Evolutionary conservation across 1,140 invertebrate genomes (phyloP), one percentile per base, ranked within the genome.

Genomic region (Drosophila melanica): DNA sequence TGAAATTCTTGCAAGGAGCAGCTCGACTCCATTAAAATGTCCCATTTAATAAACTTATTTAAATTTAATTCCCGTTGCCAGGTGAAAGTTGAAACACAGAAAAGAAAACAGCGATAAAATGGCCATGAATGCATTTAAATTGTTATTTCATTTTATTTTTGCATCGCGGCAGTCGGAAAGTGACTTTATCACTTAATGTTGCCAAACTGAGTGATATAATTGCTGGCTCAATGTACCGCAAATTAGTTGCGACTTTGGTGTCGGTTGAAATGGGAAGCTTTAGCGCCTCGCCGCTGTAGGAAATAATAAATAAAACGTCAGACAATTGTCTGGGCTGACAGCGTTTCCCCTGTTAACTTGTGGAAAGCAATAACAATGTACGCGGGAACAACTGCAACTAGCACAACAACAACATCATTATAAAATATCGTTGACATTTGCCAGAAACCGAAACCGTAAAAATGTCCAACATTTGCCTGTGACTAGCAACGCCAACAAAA

Each of bases 401-500:
- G 16, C 44, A 48, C 39, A 51, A 20, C 47, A 50, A 30, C 53
- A 68, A 73, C 64, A 60, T 59, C 48, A 72, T 68, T 66, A 66
- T 58, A 71, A 72, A 75, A 57, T 33, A 69, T 33, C 60, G 71
- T 68, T 87, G 81, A 87, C 82, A 89, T 80, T 89, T 82, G 75
- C 79, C 82, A 87, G 41, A 45, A 59, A 68, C 69, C 69, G 39
- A 72, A 87, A 75, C 82, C 75, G 75, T 86, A 87, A 87, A 86
- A 87, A 86, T 87, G 82, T 82, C 75, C 84, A 82, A 53, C 75
- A 82, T 87, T 86, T 82, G 75, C 79, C 79, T 78, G 65, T 50
- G 53, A 65, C 41, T 51, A 70, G 76, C 68, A 60, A 30, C 20
- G 55, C 48, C 62, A 69, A 50, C 54, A 33, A 51, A 45, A 47